Evolutionary conservation across 2,888 invertebrate species (phyloP).

Genomic region (Mystacides longicornis): DNA sequence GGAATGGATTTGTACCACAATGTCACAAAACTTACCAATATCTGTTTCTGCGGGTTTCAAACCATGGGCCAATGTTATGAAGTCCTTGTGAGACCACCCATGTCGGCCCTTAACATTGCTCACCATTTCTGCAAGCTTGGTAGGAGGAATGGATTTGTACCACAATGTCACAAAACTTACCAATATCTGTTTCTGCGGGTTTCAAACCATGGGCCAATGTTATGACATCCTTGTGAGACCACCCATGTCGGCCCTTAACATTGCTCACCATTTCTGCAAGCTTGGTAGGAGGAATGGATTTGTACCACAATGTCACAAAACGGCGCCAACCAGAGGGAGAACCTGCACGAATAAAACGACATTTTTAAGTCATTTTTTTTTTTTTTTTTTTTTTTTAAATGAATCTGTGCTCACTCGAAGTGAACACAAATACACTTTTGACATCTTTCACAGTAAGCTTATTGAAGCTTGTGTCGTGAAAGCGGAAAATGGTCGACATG

Average conservation of each 20-base stretch:
- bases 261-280: constrained; percentile 57
- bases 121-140: constrained; percentile 56
- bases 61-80: constrained; percentile 32
- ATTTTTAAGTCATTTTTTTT: too few species aligned
- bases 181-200: constrained; percentile 7
- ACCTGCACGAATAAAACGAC: not conserved
- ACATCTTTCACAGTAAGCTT: too few species aligned
- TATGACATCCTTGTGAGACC: constrained; percentile 63
- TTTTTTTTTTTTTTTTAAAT: too few species aligned
- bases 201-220: constrained; percentile 11
- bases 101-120: constrained; percentile 55
- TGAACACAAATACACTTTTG: too few species aligned
- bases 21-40: constrained; percentile 37
- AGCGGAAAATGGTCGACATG: too few species aligned
- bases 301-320: constrained; percentile 59
- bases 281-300: constrained; percentile 50
- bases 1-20: constrained; percentile 59
- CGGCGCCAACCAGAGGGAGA: constrained; percentile 59
- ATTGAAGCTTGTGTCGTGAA: too few species aligned
- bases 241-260: constrained; percentile 56
- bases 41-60: constrained; percentile 10
- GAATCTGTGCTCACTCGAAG: too few species aligned
- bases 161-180: constrained; percentile 48
- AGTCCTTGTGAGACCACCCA: constrained; percentile 65
- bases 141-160: constrained; percentile 55